Base-by-base conservation (phyloP, 2,797 vertebrate species). In the Apogon hyalosoma region DNA sequence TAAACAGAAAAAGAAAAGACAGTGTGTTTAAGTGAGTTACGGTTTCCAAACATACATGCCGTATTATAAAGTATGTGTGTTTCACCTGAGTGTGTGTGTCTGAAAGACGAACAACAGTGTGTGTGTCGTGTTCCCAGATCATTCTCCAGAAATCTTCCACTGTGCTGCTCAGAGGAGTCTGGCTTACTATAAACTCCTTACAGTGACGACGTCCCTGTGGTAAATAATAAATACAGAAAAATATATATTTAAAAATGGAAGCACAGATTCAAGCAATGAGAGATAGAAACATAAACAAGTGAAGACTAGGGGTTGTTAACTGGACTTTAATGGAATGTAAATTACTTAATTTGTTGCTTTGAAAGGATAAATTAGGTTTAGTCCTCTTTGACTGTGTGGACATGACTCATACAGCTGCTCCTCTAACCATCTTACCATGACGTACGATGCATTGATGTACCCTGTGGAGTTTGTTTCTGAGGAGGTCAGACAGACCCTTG, bases 61-160 rank as follows among this genome's bases (percentile, higher is more conserved):
- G 2, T 13, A 13, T n/a, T 42, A 12, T 42, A 15, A 42, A 42
- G 24, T 54, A 65, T 15, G 16, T 48, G 63, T 24, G 50, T 59
- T 85, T 19, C 84, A 98, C 97, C 95, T 95, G 95, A 68, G 86
- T 92, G 80, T 96, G 95, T 62, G 93, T 85, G 64, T 97, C 96
- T 40, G 95, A 94, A 84, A 99, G 94, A 90, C 94, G 91, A 59
- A 99, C 93, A 40, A 98, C 93, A 15, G 96, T 90, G 83, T 96
- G 95, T 14, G 95, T 89, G 49, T 95, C 95, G 80, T 97, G 96
- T 61, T 99, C 98, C 96, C 96, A 98, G 88, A 98, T 94, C 96
- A 98, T 96, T 58, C 94, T 96, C 98, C 98, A 99, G 91, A 99
- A 98, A 88, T 98, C 97, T 38, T 93, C 94, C 73, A 95, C 95